Conservation (phyloP, 2,888 invertebrate genomes). For the Thereva unica region DNA sequence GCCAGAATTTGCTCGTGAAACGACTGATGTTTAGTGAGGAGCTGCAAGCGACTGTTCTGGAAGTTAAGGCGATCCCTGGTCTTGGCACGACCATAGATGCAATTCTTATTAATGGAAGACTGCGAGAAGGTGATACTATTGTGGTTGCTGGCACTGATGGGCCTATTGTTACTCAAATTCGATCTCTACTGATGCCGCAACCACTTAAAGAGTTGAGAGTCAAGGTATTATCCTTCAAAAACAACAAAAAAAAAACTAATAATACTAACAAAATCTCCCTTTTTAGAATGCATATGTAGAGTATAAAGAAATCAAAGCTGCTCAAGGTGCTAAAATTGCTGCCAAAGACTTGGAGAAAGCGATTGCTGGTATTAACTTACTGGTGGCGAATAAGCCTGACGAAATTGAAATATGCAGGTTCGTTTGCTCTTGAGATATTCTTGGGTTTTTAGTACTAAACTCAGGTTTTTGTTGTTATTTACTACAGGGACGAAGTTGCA, state of each 20-base stretch:
- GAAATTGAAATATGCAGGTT: constrained; percentile 84
- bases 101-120: constrained; percentile 94
- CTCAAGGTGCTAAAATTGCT: constrained; percentile 98
- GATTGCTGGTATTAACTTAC: constrained; percentile 91
- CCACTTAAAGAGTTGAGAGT: constrained; percentile 96
- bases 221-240: constrained; percentile 66
- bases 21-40: constrained; percentile 91
- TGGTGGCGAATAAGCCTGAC: constrained; percentile 89
- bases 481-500: constrained; percentile 78
- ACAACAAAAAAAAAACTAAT: constrained; percentile 14
- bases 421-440: constrained; percentile 44
- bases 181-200: constrained; percentile 96
- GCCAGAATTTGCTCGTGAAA: constrained; percentile 87
- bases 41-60: constrained; percentile 81
- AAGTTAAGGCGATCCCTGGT: constrained; percentile 95
- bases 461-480: constrained; percentile 43
- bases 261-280: neutral
- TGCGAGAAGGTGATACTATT: constrained; percentile 92
- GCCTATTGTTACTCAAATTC: constrained; percentile 95
- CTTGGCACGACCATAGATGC: constrained; percentile 98
- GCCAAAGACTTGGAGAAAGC: constrained; percentile 98
- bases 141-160: constrained; percentile 97
- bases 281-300: constrained; percentile 86
- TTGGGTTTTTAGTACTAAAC: neutral
- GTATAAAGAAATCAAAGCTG: constrained; percentile 91